Conservation (phyloP, 2,888 invertebrate species). For the Hydraecia micacea region DNA sequence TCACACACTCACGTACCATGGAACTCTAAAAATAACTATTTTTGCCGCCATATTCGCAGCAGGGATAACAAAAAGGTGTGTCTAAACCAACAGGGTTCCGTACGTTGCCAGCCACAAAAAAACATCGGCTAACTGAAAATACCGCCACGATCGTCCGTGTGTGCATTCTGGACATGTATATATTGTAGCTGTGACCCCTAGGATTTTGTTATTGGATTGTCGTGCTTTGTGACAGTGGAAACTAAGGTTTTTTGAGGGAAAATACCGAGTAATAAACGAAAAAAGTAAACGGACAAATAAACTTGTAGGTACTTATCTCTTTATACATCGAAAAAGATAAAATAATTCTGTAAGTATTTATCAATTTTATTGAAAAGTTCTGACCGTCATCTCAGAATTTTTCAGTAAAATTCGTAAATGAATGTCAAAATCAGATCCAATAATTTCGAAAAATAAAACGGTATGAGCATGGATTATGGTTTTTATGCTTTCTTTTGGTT, state of each 20-base stretch:
- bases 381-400: background rate
- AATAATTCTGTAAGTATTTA: background rate
- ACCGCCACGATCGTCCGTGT: slow-evolving; percentile 29
- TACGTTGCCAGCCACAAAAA: slow-evolving; percentile 51
- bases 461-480: background rate
- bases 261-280: background rate
- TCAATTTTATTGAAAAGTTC: background rate
- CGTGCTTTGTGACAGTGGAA: background rate
- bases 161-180: slow-evolving; percentile 40
- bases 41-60: slow-evolving; percentile 38
- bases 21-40: slow-evolving; percentile 53
- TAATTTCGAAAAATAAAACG: background rate
- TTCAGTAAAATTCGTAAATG: no score
- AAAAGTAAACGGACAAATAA: background rate
- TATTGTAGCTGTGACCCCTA: slow-evolving; percentile 17
- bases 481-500: background rate
- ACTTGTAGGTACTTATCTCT: background rate
- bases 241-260: background rate
- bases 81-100: slow-evolving; percentile 57
- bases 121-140: slow-evolving; percentile 54
- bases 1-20: slow-evolving; percentile 3
- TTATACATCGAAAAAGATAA: background rate
- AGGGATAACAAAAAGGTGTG: slow-evolving; percentile 64
- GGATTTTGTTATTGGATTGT: slow-evolving; percentile 13
- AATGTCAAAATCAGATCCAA: background rate